Conservation (phyloP, 2,888 invertebrate genomes). For the Apamea monoglypha region DNA sequence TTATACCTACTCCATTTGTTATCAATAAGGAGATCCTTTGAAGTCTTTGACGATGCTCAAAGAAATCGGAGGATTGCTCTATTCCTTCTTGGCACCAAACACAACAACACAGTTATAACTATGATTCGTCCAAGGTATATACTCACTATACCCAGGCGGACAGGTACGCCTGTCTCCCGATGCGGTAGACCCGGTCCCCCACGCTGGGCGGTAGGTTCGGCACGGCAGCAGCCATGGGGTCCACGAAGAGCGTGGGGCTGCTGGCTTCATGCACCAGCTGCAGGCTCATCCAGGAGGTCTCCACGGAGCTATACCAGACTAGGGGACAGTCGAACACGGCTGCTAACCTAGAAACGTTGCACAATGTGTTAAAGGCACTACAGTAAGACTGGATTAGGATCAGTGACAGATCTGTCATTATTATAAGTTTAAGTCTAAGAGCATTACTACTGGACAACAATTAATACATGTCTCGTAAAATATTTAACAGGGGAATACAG, state of each 20-base stretch:
- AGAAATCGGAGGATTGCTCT: not conserved
- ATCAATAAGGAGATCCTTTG: not conserved
- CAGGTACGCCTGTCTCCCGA: conserved; percentile 72
- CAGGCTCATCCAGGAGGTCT: conserved; percentile 74
- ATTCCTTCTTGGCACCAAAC: not conserved
- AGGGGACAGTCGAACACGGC: conserved; percentile 77
- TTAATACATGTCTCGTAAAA: not conserved
- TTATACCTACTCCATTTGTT: not conserved
- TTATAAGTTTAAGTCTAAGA: too few species aligned
- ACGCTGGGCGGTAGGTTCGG: conserved; percentile 65
- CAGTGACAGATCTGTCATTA: not conserved
- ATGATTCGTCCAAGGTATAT: conserved; percentile 25
- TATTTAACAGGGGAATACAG: not conserved
- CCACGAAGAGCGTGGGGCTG: conserved; percentile 70
- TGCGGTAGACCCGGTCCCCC: conserved; percentile 67
- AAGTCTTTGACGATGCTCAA: too few species aligned
- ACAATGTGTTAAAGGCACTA: not conserved
- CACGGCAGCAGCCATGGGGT: conserved; percentile 58
- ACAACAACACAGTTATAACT: not conserved
- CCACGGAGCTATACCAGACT: conserved; percentile 77
- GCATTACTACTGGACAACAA: not conserved
- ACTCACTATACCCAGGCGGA: conserved; percentile 75
- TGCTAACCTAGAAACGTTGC: conserved; percentile 69
- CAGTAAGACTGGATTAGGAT: not conserved
- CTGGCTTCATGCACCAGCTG: conserved; percentile 74